Conservation (phyloP, 2,888 invertebrate species). For the Meandrusa payeni region DNA sequence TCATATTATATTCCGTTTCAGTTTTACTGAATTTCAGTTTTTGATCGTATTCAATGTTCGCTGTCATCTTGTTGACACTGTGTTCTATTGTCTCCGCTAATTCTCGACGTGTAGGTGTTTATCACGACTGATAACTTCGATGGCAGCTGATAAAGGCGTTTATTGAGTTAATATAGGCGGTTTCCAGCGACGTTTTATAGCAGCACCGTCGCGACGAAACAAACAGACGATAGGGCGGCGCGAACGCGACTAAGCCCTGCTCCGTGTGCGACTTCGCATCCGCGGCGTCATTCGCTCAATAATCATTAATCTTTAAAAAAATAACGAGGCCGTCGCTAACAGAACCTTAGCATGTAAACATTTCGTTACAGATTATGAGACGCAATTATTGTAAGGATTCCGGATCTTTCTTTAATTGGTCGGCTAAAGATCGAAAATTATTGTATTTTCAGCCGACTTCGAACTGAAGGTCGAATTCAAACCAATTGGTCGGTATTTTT, state of each 20-base stretch:
- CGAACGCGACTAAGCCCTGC: conserved; percentile 16
- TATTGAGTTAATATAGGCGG: conserved; percentile 24
- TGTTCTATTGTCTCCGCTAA: conserved; percentile 18
- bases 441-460: no score
- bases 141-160: conserved; percentile 43
- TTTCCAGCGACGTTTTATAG: conserved; percentile 14
- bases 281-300: conserved; percentile 9
- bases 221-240: conserved; percentile 14
- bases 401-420: no score
- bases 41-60: conserved; percentile 34
- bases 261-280: conserved; percentile 1
- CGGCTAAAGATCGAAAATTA: no score
- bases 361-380: no score
- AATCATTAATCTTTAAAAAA: conserved; percentile 22
- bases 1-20: conserved; percentile 70
- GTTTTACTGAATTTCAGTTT: conserved; percentile 61
- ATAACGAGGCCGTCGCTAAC: conserved; percentile 10
- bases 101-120: conserved; percentile 6
- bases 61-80: conserved; percentile 35
- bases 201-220: conserved; percentile 1
- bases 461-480: no score
- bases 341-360: no score
- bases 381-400: no score
- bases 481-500: no score
- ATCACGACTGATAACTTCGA: conserved; percentile 32